A percentile compares a stretch with the other conserved stretches of the same genome.
Evolutionary conservation across 2,113 vertebrate species (phyloP).

Genomic region (Cephalopterus ornatus): DNA sequence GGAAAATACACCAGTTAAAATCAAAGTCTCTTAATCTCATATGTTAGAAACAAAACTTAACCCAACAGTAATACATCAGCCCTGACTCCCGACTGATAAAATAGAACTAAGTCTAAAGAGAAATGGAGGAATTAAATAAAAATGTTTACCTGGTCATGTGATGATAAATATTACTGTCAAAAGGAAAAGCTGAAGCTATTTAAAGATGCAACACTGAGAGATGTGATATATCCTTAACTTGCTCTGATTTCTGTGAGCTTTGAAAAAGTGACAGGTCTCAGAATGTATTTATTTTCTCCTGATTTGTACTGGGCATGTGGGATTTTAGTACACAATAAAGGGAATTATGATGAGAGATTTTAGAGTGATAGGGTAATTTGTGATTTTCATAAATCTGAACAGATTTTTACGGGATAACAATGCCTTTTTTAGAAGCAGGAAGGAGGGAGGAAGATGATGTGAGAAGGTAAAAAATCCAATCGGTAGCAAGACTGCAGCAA

Average conservation of each 20-base stretch:
- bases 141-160: not conserved
- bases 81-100: not conserved
- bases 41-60: not conserved
- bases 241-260: not conserved
- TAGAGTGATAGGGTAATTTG: not conserved
- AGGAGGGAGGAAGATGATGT: not conserved
- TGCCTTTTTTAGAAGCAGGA: not conserved
- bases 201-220: not conserved
- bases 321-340: not conserved
- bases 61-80: not conserved
- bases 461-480: not conserved
- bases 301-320: not conserved
- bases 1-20: not conserved
- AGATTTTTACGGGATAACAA: not conserved
- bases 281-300: not conserved
- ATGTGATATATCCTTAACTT: not conserved
- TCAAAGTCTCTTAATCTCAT: not conserved
- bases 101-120: not conserved
- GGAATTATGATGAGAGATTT: not conserved
- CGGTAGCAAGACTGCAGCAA: not conserved
- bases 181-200: not conserved
- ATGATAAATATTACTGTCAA: not conserved
- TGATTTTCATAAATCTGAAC: not conserved
- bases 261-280: not conserved
- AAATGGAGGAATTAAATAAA: not conserved